These are phyloP conservation scores for Diadophis punctatus DNA, from an alignment of 2,113 vertebrate species.

Conservation along the genomic window DNA sequence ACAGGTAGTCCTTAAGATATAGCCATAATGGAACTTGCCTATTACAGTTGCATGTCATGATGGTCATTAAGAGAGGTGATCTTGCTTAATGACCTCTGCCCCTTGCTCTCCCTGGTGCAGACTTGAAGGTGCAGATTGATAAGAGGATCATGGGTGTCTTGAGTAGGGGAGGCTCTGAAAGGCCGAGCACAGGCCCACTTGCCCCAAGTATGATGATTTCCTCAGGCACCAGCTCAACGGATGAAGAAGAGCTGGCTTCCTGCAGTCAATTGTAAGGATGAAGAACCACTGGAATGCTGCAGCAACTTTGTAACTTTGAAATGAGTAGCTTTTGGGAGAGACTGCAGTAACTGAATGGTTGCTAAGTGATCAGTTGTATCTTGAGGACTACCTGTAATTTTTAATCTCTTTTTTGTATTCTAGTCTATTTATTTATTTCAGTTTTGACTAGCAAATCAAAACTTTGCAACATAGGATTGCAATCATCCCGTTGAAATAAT, in stretches of 20 bases:
- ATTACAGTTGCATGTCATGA: not conserved
- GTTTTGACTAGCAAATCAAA: not conserved
- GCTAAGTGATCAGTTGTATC: not conserved
- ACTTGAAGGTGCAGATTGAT: not conserved
- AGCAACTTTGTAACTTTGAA: not conserved
- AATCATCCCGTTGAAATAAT: not conserved
- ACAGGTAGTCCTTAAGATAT: not conserved
- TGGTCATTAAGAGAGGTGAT: not conserved
- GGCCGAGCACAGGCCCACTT: not conserved
- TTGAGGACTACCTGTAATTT: not conserved
- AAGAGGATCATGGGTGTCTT: not conserved
- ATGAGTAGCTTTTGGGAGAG: not conserved
- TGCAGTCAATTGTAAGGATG: not conserved
- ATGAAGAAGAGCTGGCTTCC: not conserved
- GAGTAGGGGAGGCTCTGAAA: not conserved
- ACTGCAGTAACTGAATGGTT: not conserved
- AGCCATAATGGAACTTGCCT: not conserved
- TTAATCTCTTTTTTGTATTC: not conserved
- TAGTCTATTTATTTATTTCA: not conserved
- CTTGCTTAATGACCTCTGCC: not conserved
- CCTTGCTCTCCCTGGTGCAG: not conserved
- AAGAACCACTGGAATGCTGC: not conserved
- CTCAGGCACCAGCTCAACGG: not conserved
- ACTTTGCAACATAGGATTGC: not conserved
- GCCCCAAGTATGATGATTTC: not conserved